Evolutionary conservation across 2,797 vertebrate species (phyloP).

Genomic region (Sebastes nivosus): DNA sequence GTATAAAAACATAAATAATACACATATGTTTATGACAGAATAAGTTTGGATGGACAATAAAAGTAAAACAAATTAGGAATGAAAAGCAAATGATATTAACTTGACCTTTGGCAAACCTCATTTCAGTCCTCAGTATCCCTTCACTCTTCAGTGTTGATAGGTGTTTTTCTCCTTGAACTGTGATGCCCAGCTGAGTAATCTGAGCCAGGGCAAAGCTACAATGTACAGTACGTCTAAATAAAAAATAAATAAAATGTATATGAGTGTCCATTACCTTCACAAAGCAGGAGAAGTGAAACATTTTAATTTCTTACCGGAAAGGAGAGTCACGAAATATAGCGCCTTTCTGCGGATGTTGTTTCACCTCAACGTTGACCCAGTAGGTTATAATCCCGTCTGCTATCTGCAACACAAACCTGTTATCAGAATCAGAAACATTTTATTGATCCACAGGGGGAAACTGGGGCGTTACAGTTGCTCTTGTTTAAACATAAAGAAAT

Average conservation of each 20-base stretch:
- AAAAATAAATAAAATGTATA: not conserved
- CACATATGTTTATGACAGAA: not conserved
- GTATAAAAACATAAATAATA: not conserved
- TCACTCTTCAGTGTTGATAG: conserved; percentile 33
- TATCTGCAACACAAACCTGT: conserved; percentile 35
- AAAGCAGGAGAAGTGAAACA: not conserved
- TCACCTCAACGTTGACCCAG: conserved; percentile 55
- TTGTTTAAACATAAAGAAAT: fast-evolving
- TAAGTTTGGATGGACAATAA: not conserved
- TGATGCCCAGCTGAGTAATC: conserved; percentile 21
- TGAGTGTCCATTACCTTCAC: not conserved
- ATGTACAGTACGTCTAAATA: conserved; percentile 47
- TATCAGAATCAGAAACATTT: not conserved
- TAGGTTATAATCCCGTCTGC: conserved; percentile 53
- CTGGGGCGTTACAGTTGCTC: too few relatives aligned
- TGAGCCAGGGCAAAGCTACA: conserved; percentile 60
- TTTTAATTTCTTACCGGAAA: conserved; percentile 51
- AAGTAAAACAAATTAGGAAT: too few relatives aligned
- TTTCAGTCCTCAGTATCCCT: conserved; percentile 55
- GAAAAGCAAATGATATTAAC: too few relatives aligned
- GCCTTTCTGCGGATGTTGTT: conserved; percentile 1
- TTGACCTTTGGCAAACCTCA: conserved; percentile 75
- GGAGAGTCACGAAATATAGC: conserved; percentile 45
- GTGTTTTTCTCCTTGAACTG: not conserved
- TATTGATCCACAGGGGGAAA: too few relatives aligned